Conservation (phyloP, 2,113 vertebrate genomes). For the Mus spicilegus region DNA sequence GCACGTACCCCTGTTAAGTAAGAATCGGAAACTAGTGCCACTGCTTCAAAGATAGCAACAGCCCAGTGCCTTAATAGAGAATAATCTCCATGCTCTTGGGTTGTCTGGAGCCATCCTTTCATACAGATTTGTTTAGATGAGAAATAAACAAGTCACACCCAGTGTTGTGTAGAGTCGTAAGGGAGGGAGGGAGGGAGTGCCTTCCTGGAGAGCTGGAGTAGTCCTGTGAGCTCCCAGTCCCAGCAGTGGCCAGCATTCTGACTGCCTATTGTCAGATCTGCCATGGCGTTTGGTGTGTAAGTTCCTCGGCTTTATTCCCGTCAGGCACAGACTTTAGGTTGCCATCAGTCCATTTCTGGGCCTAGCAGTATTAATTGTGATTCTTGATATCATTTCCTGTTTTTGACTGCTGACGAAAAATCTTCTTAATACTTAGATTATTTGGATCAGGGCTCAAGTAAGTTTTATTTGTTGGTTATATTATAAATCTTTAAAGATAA, state of each 20-base stretch:
- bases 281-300: background rate
- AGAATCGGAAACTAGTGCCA: background rate
- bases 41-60: background rate
- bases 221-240: background rate
- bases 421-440: background rate
- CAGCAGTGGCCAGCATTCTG: background rate
- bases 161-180: constrained; percentile 10
- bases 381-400: constrained; percentile 32
- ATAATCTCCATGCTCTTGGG: background rate
- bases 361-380: background rate
- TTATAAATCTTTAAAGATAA: constrained; percentile 2
- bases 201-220: background rate
- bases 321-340: background rate
- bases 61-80: background rate
- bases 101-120: constrained; percentile 28
- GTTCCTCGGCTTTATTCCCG: background rate
- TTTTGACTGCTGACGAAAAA: constrained; percentile 36
- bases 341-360: background rate
- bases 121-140: constrained; percentile 9
- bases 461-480: constrained; percentile 12
- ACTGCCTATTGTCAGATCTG: background rate
- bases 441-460: background rate
- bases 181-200: background rate
- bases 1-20: constrained; percentile 15
- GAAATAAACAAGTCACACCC: background rate